Evolutionary conservation across 1,140 invertebrate genomes (phyloP), one percentile per base, ranked within the genome.

Genomic region (Andrena cerasifolii): DNA sequence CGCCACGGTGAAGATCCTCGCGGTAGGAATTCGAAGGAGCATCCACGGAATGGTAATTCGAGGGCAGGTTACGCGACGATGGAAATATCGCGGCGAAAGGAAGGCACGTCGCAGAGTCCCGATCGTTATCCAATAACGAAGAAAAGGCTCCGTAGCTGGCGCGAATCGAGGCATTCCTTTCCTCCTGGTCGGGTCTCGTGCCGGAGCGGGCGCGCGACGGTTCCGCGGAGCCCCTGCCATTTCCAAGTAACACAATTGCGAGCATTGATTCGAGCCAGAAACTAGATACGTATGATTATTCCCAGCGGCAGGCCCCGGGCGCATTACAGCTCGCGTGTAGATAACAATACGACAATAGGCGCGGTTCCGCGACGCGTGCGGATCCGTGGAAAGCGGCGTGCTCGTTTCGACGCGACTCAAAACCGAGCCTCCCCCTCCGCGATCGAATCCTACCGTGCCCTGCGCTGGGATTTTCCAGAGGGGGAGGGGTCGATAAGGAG

Each of bases 261-360:
- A 71, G 16, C 74, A 77, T 77, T 36, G 74, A 77, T 77, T 77
- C 56, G 56, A 71, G 6, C 31, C 54, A 70, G 75, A 70, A 77
- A 77, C 66, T 62, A 77, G 58, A 70, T 77, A 77, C 66, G 67
- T 71, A 71, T 28, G 75, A 77, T 77, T 71, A 77, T 71, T 71
- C 67, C 28, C 51, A 31, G 2, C 51, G 43, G 2, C 24, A 26
- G 31, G 16, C 18, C 10, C n/a, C n/a, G n/a, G 56, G 28, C 14
- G 45, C 40, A 43, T 61, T 77, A 71, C 43, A 24, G 56, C 54
- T 77, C 45, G 75, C 66, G 67, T 70, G 47, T 61, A 31, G 75
- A 71, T 62, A 77, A 77, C 66, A 45, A 61, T 43, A 71, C 56
- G 45, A 70, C 67, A 77, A 61, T 71, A 7, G 73, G 65, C 31